Conservation (phyloP, 2,888 invertebrate genomes). For the Hypercompe scribonia region DNA sequence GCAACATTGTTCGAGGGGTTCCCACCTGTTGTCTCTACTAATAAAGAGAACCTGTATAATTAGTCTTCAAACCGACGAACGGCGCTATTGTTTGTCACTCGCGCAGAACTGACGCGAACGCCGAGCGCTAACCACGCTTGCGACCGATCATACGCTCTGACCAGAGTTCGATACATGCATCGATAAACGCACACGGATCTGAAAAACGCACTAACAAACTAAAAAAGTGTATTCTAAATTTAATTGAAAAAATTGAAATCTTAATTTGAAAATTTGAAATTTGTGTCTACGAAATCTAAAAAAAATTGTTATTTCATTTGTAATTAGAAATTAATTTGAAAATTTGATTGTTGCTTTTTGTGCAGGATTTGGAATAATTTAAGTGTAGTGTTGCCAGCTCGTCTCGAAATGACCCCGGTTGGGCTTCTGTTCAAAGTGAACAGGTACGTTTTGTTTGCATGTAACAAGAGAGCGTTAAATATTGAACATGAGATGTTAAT, state of each 20-base stretch:
- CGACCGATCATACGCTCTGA: conserved; percentile 62
- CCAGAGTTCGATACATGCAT: conserved; percentile 55
- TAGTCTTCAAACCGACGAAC: conserved; percentile 63
- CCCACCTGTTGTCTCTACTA: conserved; percentile 75
- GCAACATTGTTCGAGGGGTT: conserved; percentile 61
- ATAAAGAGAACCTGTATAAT: conserved; percentile 75
- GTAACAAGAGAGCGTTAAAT: conserved; percentile 60
- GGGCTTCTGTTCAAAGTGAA: conserved; percentile 88
- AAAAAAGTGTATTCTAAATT: conserved; percentile 25
- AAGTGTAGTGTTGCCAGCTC: conserved; percentile 56
- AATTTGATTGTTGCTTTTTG: conserved; percentile 37
- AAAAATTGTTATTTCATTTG: background rate
- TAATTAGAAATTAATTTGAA: conserved; percentile 26
- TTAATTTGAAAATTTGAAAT: conserved; percentile 15
- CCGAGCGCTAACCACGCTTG: conserved; percentile 71
- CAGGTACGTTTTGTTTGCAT: conserved; percentile 79
- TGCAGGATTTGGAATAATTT: conserved; percentile 38
- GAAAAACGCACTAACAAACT: conserved; percentile 21
- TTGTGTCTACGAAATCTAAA: conserved; percentile 7
- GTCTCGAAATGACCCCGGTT: conserved; percentile 85
- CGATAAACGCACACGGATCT: conserved; percentile 45
- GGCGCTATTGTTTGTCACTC: conserved; percentile 76
- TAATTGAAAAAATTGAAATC: conserved; percentile 25
- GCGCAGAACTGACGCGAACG: conserved; percentile 75
- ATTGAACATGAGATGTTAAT: conserved; percentile 68